Evolutionary conservation across 2,797 vertebrate genomes (phyloP).

Genomic region (Tiaroga cobitis): DNA sequence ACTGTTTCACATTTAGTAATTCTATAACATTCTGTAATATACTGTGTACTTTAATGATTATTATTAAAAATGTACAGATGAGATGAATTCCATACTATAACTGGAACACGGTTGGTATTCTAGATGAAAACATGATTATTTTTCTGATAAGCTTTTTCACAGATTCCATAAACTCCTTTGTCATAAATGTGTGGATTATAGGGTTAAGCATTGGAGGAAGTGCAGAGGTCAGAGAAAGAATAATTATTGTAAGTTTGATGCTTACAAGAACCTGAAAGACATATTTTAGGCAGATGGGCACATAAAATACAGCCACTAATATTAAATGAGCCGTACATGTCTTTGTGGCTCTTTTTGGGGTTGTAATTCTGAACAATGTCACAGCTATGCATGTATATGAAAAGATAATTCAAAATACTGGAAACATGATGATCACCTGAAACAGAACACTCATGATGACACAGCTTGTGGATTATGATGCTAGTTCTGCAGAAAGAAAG

Average conservation of each 20-base stretch:
- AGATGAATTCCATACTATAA: not conserved
- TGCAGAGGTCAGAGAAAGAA: not conserved
- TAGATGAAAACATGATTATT: not conserved
- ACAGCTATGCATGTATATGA: constrained; percentile 63
- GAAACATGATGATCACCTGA: constrained; percentile 48
- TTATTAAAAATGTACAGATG: not conserved
- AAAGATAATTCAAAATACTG: constrained; percentile 53
- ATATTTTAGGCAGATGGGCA: constrained; percentile 40
- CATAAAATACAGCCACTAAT: constrained; percentile 63
- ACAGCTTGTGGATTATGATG: constrained; percentile 49
- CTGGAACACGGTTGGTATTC: not conserved
- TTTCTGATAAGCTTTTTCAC: not conserved
- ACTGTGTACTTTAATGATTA: not conserved
- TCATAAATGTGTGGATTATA: constrained; percentile 24
- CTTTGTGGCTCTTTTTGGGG: no score
- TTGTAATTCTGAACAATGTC: constrained; percentile 56
- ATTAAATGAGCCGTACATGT: constrained; percentile 63
- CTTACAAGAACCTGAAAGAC: not conserved
- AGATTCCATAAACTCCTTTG: not conserved
- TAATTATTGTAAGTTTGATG: not conserved
- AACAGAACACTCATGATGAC: not conserved
- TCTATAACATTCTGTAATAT: not conserved
- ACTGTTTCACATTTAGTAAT: not conserved
- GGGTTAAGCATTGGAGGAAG: not conserved
- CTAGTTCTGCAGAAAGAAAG: constrained; percentile 68